Evolutionary conservation across 2,797 vertebrate genomes (phyloP).

Genomic region (Gambusia yucatana): DNA sequence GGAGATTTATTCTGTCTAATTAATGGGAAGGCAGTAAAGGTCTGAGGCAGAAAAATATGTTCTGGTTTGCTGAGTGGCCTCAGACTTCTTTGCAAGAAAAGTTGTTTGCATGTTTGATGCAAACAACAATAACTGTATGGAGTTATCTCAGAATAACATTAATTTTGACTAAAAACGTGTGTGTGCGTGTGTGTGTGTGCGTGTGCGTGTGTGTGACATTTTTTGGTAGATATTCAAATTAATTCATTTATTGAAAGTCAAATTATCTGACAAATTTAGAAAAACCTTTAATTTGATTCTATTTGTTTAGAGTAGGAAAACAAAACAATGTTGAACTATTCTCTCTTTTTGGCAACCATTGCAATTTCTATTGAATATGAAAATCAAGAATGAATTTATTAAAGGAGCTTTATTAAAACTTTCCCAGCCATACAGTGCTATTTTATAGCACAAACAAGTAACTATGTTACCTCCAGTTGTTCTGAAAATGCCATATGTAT

Average conservation of each 20-base stretch:
- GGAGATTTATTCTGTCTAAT: conserved; percentile 35
- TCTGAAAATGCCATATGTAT: too few relatives aligned
- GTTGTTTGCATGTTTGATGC: conserved; percentile 2
- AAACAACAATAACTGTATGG: background rate
- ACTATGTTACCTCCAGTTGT: too few relatives aligned
- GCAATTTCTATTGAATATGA: background rate
- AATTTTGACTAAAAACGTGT: background rate
- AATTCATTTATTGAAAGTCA: background rate
- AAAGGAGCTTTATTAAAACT: too few relatives aligned
- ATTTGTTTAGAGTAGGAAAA: background rate
- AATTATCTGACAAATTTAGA: background rate
- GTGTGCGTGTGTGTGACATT: too few relatives aligned
- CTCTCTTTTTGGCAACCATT: background rate
- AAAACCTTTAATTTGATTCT: background rate
- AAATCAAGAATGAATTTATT: background rate
- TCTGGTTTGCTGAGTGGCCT: background rate
- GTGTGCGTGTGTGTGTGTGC: too few relatives aligned
- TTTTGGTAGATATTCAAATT: background rate
- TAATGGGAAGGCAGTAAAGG: conserved; percentile 7
- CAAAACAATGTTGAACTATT: background rate
- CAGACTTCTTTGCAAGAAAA: conserved; percentile 6
- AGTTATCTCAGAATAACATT: background rate
- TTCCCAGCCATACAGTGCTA: too few relatives aligned
- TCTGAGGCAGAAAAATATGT: background rate
- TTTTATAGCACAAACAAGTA: too few relatives aligned